phyloP scores from a whole-genome alignment of 2,113 vertebrate species.

The Recurvirostra avosetta region DNA sequence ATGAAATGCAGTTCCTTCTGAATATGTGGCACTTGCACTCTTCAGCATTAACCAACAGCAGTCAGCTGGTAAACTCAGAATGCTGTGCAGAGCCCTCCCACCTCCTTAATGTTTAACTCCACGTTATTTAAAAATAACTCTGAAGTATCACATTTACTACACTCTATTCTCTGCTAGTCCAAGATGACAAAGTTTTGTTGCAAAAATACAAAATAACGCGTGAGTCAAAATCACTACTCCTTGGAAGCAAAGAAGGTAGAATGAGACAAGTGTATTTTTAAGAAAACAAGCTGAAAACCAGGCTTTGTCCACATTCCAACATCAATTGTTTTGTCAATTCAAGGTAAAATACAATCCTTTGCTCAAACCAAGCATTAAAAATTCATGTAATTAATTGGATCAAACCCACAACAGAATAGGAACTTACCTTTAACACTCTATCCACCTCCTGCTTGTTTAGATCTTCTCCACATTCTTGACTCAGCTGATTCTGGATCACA shows the following conservation, averaged over 20 bases:
- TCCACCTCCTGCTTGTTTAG: conserved; percentile 89
- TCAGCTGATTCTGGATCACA: conserved; percentile 81
- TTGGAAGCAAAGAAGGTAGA: neutral
- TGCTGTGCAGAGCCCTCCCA: neutral
- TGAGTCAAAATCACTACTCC: neutral
- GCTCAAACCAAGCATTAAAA: neutral
- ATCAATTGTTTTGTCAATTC: neutral
- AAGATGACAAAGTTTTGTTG: neutral
- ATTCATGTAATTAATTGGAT: neutral
- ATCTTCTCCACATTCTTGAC: conserved; percentile 86
- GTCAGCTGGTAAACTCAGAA: neutral
- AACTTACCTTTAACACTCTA: conserved; percentile 87
- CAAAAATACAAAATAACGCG: neutral
- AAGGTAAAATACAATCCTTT: neutral
- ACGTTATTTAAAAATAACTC: neutral
- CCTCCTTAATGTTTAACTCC: neutral
- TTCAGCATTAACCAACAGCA: neutral
- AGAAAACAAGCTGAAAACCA: neutral
- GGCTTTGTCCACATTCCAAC: neutral
- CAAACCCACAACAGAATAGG: neutral
- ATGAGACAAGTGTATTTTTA: neutral
- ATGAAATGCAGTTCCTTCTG: neutral
- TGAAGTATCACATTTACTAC: neutral
- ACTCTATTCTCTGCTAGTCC: neutral
- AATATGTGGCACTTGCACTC: neutral